Evolutionary conservation across 1,140 invertebrate genomes (phyloP), one percentile per base, ranked within the genome.

Genomic region (Drosophila sp.): DNA sequence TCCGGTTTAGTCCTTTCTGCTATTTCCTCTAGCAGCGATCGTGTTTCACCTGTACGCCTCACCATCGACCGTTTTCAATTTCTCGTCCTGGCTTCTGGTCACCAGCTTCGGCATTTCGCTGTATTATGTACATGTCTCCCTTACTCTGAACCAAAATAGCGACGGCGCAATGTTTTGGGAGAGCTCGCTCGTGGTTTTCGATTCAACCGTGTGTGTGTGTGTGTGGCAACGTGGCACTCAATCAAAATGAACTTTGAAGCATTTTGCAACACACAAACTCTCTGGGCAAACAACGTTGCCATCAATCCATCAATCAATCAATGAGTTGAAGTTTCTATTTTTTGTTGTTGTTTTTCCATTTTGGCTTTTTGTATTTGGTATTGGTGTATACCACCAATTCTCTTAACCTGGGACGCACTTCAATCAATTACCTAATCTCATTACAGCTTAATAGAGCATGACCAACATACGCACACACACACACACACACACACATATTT

Each of bases 371-470:
- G 60, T 50, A 67, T 69, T 75, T 38, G 73, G 50, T 61, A 58
- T 76, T 58, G 65, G 41, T 60, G 40, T 17, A 38, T 66, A 56
- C 56, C 38, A 57, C 62, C 56, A 73, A 62, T 74, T 57, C 74
- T 67, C 64, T 78, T 50, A 72, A 65, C 65, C 70, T 66, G 60
- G 30, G 54, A 32, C 54, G 44, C 75, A 66, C 76, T 79, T 79
- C 80, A 86, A 86, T 87, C 84, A 89, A 89, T 89, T 89, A 89
- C 80, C 80, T 80, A 89, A 89, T 89, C 84, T 84, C 77, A 89
- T 89, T 89, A 89, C 84, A 68, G 67, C 71, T 89, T 89, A 89
- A 89, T 89, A 89, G 84, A 89, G 84, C 84, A 74, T 87, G 66
- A 41, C 70, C 55, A 73, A 61, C 63, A 44, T 54, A 58, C 60